These are phyloP conservation scores for Mesocricetus auratus DNA, from an alignment of 2,113 vertebrate genomes.

Conservation along the genomic window DNA sequence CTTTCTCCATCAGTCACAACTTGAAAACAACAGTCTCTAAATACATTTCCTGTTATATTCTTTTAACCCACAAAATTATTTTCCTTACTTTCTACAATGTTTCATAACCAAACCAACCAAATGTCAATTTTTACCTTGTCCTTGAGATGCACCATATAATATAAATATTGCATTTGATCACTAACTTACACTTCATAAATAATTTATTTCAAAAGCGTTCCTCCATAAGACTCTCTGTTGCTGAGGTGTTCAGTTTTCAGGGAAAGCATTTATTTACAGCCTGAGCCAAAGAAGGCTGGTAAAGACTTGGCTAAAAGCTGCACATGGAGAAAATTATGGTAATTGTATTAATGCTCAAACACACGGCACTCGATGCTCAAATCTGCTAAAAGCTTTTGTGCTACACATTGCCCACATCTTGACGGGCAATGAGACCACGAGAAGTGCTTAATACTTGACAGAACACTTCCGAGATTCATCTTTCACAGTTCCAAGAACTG, in stretches of 20 bases:
- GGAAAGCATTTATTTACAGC: slow-evolving; percentile 86
- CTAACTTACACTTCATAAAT: slow-evolving; percentile 88
- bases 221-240: slow-evolving; percentile 81
- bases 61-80: slow-evolving; percentile 35
- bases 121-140: slow-evolving; percentile 78
- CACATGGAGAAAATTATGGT: slow-evolving; percentile 78
- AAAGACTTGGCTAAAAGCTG: slow-evolving; percentile 85
- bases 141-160: slow-evolving; percentile 87
- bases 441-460: slow-evolving; percentile 79
- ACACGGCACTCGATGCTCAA: slow-evolving; percentile 74
- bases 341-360: slow-evolving; percentile 80
- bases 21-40: slow-evolving; percentile 37
- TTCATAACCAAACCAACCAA: slow-evolving; percentile 33
- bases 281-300: slow-evolving; percentile 81
- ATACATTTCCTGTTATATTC: slow-evolving; percentile 11
- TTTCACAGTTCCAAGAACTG: slow-evolving; percentile 76
- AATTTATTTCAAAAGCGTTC: slow-evolving; percentile 86
- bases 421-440: slow-evolving; percentile 58
- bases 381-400: slow-evolving; percentile 78
- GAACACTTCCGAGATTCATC: slow-evolving; percentile 71
- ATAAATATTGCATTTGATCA: slow-evolving; percentile 88
- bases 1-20: slow-evolving; percentile 37
- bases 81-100: slow-evolving; percentile 31
- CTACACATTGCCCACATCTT: slow-evolving; percentile 74
- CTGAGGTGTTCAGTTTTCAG: slow-evolving; percentile 84